A percentile compares a stretch with the other conserved stretches of the same genome.
These are phyloP conservation scores for Choristoneura rosaceana DNA, from an alignment of 2,888 invertebrate genomes.

Conservation along the genomic window DNA sequence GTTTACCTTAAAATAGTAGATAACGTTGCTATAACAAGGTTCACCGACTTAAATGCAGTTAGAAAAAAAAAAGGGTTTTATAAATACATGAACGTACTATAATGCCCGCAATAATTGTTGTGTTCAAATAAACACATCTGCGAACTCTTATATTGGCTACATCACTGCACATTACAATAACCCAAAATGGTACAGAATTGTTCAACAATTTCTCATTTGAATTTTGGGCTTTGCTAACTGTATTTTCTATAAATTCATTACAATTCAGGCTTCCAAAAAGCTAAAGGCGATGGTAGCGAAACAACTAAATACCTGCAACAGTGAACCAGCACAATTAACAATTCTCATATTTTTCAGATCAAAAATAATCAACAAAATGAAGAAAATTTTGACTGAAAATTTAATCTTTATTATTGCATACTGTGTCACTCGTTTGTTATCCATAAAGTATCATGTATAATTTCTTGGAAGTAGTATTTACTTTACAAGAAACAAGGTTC, in stretches of 20 bases:
- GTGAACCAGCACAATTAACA: not conserved
- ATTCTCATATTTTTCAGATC: not conserved
- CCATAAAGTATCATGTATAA: not conserved
- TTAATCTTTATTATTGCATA: not conserved
- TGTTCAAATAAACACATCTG: not conserved
- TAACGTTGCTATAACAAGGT: slow-evolving; percentile 40
- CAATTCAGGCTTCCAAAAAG: not conserved
- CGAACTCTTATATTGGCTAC: not conserved
- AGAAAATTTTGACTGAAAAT: no score
- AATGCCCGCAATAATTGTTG: not conserved
- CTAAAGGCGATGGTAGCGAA: not conserved
- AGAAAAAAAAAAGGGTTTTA: slow-evolving; percentile 8
- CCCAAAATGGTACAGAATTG: not conserved
- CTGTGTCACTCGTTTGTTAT: not conserved
- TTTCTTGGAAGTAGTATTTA: not conserved
- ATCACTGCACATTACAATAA: not conserved
- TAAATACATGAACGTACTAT: not conserved
- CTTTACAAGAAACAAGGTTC: not conserved
- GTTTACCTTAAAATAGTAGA: slow-evolving; percentile 46
- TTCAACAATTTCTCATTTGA: not conserved
- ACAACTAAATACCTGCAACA: not conserved
- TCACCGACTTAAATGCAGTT: slow-evolving; percentile 45
- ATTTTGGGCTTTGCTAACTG: not conserved
- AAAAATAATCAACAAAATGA: not conserved
- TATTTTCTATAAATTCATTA: not conserved